phyloP scores from a whole-genome alignment of 2,888 invertebrate genomes.

The Tenthredo distinguenda region DNA sequence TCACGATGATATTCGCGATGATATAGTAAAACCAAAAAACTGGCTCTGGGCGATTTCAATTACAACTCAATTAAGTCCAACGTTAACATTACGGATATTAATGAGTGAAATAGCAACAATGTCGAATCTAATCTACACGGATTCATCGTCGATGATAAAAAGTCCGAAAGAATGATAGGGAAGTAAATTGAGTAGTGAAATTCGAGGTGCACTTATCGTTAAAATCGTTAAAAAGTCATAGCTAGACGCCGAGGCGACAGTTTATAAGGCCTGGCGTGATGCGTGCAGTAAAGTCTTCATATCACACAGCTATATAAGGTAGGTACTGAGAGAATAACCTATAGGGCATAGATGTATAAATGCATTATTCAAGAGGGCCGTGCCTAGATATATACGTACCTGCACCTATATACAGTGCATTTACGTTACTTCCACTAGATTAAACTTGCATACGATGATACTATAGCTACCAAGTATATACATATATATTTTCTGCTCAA shows the following conservation, averaged over 20 bases:
- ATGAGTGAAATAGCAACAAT: too few relatives aligned
- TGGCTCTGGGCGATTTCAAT: background rate
- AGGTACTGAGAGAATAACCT: constrained; percentile 31
- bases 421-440: constrained; percentile 77
- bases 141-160: background rate
- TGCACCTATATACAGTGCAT: constrained; percentile 63
- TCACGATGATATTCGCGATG: background rate
- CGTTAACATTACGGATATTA: too few relatives aligned
- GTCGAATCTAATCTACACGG: background rate
- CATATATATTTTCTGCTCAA: background rate
- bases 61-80: background rate
- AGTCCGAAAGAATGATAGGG: background rate
- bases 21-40: background rate
- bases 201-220: background rate
- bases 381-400: constrained; percentile 29
- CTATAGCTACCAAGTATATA: constrained; percentile 44
- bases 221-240: background rate
- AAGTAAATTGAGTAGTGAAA: background rate
- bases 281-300: constrained; percentile 44
- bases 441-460: constrained; percentile 73
- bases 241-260: constrained; percentile 8
- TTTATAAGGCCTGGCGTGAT: background rate
- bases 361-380: constrained; percentile 68
- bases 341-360: constrained; percentile 64
- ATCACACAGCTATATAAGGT: background rate